phyloP scores from a whole-genome alignment of 1,140 invertebrate genomes.

The Drosophila micromelanica region DNA sequence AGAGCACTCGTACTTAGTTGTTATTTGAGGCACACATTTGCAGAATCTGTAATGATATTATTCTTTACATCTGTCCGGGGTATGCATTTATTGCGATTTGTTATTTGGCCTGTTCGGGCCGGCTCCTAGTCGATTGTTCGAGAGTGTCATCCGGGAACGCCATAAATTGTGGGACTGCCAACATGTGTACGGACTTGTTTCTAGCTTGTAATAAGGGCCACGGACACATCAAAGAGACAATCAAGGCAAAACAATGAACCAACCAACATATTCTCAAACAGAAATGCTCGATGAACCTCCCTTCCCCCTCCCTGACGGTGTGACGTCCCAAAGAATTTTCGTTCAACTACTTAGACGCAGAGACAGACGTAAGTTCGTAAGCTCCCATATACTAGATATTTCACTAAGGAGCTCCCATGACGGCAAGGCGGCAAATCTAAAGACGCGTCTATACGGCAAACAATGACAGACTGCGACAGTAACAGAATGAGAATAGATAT shows the following conservation, averaged over 20 bases:
- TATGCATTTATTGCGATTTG: slow-evolving; percentile 30
- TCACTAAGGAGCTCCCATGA: not conserved
- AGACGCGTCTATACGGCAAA: slow-evolving; percentile 2
- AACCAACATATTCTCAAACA: not conserved
- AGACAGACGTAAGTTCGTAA: slow-evolving; percentile 14
- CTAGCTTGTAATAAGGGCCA: slow-evolving; percentile 37
- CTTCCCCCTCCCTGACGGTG: not conserved
- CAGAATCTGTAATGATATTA: slow-evolving; percentile 30
- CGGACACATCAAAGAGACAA: slow-evolving; percentile 70
- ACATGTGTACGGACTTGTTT: slow-evolving; percentile 13
- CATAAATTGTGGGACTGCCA: slow-evolving; percentile 56
- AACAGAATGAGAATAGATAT: slow-evolving; percentile 13
- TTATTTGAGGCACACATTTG: not conserved
- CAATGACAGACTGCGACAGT: slow-evolving; percentile 15
- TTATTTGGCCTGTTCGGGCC: slow-evolving; percentile 9
- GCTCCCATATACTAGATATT: not conserved
- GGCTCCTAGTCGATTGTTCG: slow-evolving; percentile 39
- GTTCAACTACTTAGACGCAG: not conserved
- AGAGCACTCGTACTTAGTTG: not conserved
- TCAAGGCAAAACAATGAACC: slow-evolving; percentile 57
- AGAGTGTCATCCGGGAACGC: slow-evolving; percentile 53
- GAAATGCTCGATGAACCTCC: not conserved
- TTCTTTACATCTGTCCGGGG: slow-evolving; percentile 24
- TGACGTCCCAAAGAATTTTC: slow-evolving; percentile 29
- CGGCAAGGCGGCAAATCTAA: slow-evolving; percentile 3